Base-by-base conservation (phyloP, 1,140 invertebrate genomes). In the Lysiphlebus fabarum region DNA sequence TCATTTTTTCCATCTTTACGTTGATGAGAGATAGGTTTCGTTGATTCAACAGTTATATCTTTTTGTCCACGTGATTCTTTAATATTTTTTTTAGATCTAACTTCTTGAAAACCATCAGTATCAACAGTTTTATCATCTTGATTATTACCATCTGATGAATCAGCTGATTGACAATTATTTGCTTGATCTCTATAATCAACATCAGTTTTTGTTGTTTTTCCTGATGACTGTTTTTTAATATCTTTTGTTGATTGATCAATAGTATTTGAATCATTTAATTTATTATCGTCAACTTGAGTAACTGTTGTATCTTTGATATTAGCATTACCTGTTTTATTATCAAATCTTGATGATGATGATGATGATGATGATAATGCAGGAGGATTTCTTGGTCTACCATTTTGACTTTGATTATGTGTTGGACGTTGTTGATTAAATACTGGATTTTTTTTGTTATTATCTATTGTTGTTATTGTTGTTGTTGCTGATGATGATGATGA, bases 81-180 rank as follows among this genome's bases (percentile, higher is more conserved):
- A 0, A 83, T 83, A 63, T 83, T 86, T 67, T 92, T 92, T 70
- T 92, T 92, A 42, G 88, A 91, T 45, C 89, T 84, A 2, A 93
- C 92, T 74, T 95, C 91, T 74, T 93, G 91, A 73, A 94, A 94
- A 44, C 90, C 91, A 71, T 92, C 90, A 67, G 89, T 82, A 51
- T 81, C 78, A 0, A 79, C 49, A 48, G 77, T 78, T 36, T 37
- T 6, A 17, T 77, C 76, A 56, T 81, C 79, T 6, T 63, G 50
- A 8, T 61, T 61, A 37, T 68, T 76, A 0, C 40, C 44, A 7
- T 62, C 67, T 8, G 61, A 67, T 10, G 75, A 74, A 11, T 74
- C 73, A 44, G 77, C 4, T 12, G 49, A 51, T 34, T 37, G 73
- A 50, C 67, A 75, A 58, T 71, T 76, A 42, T 77, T 78, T 1